These are phyloP conservation scores for Herpetotheres cachinnans DNA, from an alignment of 2,113 vertebrate species.

Conservation along the genomic window DNA sequence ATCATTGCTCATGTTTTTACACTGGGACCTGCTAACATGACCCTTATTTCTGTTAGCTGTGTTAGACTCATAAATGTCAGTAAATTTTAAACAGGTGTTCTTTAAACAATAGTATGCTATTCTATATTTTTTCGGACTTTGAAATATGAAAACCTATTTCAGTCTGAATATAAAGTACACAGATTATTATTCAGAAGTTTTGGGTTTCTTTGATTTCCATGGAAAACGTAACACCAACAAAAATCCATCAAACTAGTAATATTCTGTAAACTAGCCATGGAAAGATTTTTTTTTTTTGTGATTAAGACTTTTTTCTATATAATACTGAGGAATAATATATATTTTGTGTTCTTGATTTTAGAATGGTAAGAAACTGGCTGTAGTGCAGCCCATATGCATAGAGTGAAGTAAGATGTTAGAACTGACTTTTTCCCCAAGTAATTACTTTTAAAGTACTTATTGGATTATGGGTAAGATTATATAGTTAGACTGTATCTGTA, in stretches of 20 bases:
- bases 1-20: neutral
- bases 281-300: neutral
- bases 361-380: neutral
- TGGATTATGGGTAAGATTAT: neutral
- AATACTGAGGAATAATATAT: neutral
- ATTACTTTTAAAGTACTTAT: neutral
- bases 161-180: neutral
- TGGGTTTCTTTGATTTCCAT: neutral
- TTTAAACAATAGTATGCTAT: neutral
- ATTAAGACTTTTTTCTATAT: neutral
- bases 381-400: neutral
- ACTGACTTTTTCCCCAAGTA: neutral
- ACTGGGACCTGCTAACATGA: neutral
- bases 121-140: neutral
- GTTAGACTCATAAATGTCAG: neutral
- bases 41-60: neutral
- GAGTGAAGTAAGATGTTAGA: neutral
- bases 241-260: neutral
- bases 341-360: neutral
- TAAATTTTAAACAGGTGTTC: neutral
- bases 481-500: neutral
- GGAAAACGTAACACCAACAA: neutral
- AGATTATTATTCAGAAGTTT: neutral
- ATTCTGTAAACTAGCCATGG: neutral
- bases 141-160: neutral